Evolutionary conservation across 2,113 vertebrate genomes (phyloP).

Genomic region (Caretta caretta): DNA sequence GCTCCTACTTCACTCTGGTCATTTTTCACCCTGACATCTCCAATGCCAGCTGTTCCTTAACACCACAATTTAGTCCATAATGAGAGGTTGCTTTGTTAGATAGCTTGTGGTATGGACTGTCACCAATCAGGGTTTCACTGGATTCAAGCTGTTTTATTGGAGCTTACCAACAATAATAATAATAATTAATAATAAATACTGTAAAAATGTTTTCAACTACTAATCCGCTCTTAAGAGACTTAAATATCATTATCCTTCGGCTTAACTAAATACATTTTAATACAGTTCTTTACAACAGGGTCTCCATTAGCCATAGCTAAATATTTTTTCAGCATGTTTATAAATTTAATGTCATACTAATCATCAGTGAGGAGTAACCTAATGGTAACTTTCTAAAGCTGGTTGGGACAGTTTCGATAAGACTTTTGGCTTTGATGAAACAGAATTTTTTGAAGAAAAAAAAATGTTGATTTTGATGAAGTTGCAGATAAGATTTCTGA

Average conservation of each 20-base stretch:
- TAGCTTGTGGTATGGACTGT: background rate
- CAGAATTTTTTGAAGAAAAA: too few relatives aligned
- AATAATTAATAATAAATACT: conserved; percentile 3
- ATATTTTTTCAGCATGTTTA: conserved; percentile 52
- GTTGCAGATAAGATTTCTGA: background rate
- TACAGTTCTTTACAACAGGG: conserved; percentile 53
- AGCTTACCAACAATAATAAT: background rate
- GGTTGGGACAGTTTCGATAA: conserved; percentile 43
- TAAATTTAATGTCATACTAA: conserved; percentile 64
- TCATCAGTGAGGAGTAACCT: conserved; percentile 64
- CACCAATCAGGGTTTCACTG: background rate
- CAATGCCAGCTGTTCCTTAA: background rate
- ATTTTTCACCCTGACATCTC: background rate
- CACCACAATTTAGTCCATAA: background rate
- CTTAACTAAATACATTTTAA: conserved; percentile 65
- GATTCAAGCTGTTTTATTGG: background rate
- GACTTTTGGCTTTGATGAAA: background rate
- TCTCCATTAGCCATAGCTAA: conserved; percentile 64
- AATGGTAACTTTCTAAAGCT: conserved; percentile 41
- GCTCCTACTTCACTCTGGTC: background rate
- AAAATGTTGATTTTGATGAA: conserved; percentile 33
- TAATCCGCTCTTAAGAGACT: conserved; percentile 35
- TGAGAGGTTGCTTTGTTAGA: background rate
- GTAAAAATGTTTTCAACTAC: conserved; percentile 53
- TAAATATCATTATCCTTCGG: conserved; percentile 56